Percentiles rank a stretch among this genome's conserved stretches.
Evolutionary conservation across 2,888 invertebrate species (phyloP).

Genomic region (Bellardia bayeri): DNA sequence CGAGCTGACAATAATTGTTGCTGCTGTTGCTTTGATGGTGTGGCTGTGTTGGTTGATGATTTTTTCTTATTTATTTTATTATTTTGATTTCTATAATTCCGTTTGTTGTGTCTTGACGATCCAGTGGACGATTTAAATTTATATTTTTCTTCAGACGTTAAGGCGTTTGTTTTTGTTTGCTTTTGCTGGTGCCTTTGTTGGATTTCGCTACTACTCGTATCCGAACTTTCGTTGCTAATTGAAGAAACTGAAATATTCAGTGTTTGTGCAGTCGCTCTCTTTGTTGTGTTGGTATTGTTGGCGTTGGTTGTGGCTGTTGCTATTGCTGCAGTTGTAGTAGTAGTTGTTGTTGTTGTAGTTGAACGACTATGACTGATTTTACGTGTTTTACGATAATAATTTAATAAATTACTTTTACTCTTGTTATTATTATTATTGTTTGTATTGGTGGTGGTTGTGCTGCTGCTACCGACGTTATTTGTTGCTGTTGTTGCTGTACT

Average conservation of each 20-base stretch:
- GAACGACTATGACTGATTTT: slow-evolving; percentile 79
- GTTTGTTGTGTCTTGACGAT: slow-evolving; percentile 67
- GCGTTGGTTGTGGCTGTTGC: slow-evolving; percentile 52
- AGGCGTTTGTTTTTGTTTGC: slow-evolving; percentile 69
- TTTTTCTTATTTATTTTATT: slow-evolving; percentile 64
- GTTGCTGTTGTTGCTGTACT: slow-evolving; percentile 49
- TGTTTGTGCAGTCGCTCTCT: slow-evolving; percentile 41
- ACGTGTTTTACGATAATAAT: slow-evolving; percentile 83
- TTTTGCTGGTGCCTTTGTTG: slow-evolving; percentile 59
- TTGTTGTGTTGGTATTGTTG: slow-evolving; percentile 52
- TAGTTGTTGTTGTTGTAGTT: slow-evolving; percentile 46
- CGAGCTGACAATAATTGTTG: slow-evolving; percentile 39
- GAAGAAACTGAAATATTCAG: slow-evolving; percentile 39
- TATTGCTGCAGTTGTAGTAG: slow-evolving; percentile 43
- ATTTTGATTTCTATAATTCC: slow-evolving; percentile 67
- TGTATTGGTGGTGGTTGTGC: slow-evolving; percentile 26
- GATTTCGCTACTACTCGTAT: slow-evolving; percentile 73
- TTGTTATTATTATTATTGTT: slow-evolving; percentile 55
- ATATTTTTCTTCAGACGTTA: slow-evolving; percentile 68
- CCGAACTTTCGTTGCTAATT: slow-evolving; percentile 72
- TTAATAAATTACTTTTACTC: slow-evolving; percentile 80
- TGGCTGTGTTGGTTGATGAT: slow-evolving; percentile 46
- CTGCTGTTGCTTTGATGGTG: slow-evolving; percentile 34
- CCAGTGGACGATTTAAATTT: slow-evolving; percentile 68
- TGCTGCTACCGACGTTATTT: slow-evolving; percentile 53